Evolutionary conservation across 2,797 vertebrate species (phyloP), one percentile per base, ranked within the genome.

Genomic region (Epinephelus malabaricus): DNA sequence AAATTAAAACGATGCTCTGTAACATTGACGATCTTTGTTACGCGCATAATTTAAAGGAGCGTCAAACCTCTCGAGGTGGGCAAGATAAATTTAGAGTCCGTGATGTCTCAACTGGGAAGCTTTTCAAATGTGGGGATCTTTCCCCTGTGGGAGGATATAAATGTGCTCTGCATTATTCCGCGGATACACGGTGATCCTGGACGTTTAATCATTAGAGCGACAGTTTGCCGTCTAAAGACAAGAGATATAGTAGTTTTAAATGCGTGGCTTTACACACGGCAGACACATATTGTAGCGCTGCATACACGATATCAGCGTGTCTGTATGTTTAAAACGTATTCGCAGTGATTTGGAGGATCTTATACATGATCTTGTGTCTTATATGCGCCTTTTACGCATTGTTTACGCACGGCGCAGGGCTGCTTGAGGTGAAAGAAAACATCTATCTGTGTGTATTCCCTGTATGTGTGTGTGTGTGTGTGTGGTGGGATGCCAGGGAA

Each of bases 401-500:
- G 11, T 63, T 89, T 83, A 67, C 73, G 76, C 81, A 59, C 61
- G 45, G 68, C 25, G 23, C 30, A 54, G 19, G n/a, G 34, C 13
- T 38, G 27, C 25, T n/a, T 73, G 19, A 61, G 25, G 50, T 45
- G 62, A 78, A 47, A 47, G 1, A 63, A 21, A 30, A 17, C 2
- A 4, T 19, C 23, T 46, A 8, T 75, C 8, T 46, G 18, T 56
- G 34, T 23, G 18, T 55, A 34, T 8, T 34, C 34, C 34, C 27
- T 30, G 27, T 30, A 6, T 30, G 17, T 49, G 55, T 40, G 73
- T 61, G 71, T 49, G 60, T 43, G 73, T 38, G 40, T 61, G 38
- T 74, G 62, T 40, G 66, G 74, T 43, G 69, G 67, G 74, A 25
- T 51, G 40, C 51, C 17, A 59, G 63, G 83, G 73, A 82, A 83